Evolutionary conservation across 2,113 vertebrate genomes (phyloP), one percentile per base, ranked within the genome.

Genomic region (Nothoprocta perdicaria): DNA sequence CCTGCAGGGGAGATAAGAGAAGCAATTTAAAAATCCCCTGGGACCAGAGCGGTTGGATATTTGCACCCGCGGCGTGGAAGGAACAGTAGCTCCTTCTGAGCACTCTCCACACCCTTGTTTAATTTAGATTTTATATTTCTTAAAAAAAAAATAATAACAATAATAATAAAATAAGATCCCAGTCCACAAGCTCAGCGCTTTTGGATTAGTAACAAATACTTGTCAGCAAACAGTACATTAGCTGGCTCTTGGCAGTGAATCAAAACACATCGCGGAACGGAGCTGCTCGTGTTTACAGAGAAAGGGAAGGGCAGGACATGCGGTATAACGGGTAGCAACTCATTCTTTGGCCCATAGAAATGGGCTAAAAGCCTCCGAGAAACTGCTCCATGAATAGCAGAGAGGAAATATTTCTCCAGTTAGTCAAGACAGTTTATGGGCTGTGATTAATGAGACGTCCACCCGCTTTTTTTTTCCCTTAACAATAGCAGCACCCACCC

Each of bases 171-270:
- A 48, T 16, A 53, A 71, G 86, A 90, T 95, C 95, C 84, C 90
- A 95, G 76, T 73, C 93, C 90, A 93, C 86, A 86, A 90, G 93
- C 92, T 95, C 90, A 86, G 67, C 84, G 88, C 94, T 95, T 95
- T 97, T 91, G 90, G 93, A 97, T 95, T 88, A 31, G 95, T 95
- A 96, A 95, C 95, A 96, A 95, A 96, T 93, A 95, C 97, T 97
- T 98, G 97, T 97, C 97, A 97, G 97, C 97, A 97, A 98, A 98
- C 94, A 97, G 96, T 96, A 95, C 95, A 94, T 96, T 97, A 97
- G 96, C 97, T 98, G 94, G 95, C 90, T 97, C 93, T 98, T 98
- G 98, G 97, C 97, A 84, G 68, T 48, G 76, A 88, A 94, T 97
- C 97, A 97, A 96, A 97, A 97, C 93, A 95, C 96, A 97, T 97